Percentiles rank a stretch among this genome's conserved stretches.
These are phyloP conservation scores for Lampris incognitus DNA, from an alignment of 2,113 vertebrate species.

Conservation along the genomic window DNA sequence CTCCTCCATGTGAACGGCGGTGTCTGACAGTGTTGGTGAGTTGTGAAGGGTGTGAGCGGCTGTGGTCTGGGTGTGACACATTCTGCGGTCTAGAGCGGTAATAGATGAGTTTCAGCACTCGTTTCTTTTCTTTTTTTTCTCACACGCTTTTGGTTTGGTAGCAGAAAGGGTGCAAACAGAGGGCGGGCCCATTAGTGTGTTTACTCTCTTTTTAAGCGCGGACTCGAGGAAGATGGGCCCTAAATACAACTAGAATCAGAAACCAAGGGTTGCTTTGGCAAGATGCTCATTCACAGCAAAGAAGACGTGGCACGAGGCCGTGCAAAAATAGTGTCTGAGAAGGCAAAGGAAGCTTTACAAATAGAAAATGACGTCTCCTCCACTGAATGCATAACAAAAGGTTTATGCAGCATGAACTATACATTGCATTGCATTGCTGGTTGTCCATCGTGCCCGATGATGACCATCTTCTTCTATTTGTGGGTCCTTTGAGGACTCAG, in stretches of 20 bases:
- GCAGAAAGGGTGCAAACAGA: constrained; percentile 20
- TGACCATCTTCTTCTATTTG: too few species aligned
- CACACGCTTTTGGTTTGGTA: not conserved
- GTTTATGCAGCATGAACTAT: too few species aligned
- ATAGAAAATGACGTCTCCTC: too few species aligned
- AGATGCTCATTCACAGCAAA: too few species aligned
- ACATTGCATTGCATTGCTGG: too few species aligned
- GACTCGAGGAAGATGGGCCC: constrained; percentile 9
- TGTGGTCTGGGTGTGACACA: constrained; percentile 11
- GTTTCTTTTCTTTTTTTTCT: constrained; percentile 22
- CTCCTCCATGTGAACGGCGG: constrained; percentile 10
- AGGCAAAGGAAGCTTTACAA: too few species aligned
- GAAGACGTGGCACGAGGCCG: too few species aligned
- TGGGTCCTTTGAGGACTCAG: too few species aligned
- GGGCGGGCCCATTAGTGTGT: constrained; percentile 21
- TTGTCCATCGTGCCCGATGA: too few species aligned
- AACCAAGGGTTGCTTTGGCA: too few species aligned
- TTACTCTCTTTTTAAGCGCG: constrained; percentile 2
- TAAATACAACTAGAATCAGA: not conserved
- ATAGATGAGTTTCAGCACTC: constrained; percentile 24
- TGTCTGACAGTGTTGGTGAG: constrained; percentile 39
- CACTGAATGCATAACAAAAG: too few species aligned
- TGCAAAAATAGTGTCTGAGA: too few species aligned
- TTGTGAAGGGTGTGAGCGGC: constrained; percentile 25
- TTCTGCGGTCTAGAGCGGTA: not conserved